These are phyloP conservation scores for Coenonympha glycerion DNA, from an alignment of 2,888 invertebrate species.

Conservation along the genomic window DNA sequence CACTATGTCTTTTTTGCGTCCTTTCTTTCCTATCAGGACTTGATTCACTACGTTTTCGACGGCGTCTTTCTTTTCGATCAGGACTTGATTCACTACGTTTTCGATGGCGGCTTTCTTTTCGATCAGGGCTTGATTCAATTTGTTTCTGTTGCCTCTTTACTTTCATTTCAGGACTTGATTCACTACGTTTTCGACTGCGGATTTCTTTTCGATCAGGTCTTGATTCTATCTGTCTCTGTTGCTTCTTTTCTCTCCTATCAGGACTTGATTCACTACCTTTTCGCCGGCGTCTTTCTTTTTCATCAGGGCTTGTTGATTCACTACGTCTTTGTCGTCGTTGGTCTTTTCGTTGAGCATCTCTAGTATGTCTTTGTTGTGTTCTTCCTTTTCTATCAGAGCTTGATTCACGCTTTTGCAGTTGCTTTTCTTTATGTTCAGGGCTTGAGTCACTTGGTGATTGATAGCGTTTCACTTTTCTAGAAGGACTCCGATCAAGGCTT, in stretches of 20 bases:
- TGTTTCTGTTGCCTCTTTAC: not conserved
- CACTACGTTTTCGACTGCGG: not conserved
- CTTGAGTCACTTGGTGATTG: not conserved
- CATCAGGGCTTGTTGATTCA: not conserved
- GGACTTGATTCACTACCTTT: not conserved
- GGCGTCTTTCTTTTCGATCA: not conserved
- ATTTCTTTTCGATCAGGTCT: not conserved
- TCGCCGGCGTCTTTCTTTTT: not conserved
- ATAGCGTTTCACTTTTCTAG: not conserved
- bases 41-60: not conserved
- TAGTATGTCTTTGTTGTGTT: conserved; percentile 1
- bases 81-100: not conserved
- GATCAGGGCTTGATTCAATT: not conserved
- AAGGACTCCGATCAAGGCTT: not conserved
- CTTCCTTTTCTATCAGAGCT: not conserved
- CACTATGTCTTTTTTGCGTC: not conserved
- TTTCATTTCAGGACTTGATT: not conserved
- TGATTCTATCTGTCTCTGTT: not conserved
- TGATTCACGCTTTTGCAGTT: not conserved
- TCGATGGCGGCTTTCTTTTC: not conserved
- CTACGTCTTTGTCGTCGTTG: not conserved
- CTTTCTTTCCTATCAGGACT: not conserved
- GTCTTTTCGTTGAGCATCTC: conserved; percentile 25
- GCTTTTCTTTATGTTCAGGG: not conserved
- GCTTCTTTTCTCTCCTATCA: not conserved